Base-by-base conservation (phyloP, 2,888 invertebrate species). In the Melanchra persicariae region DNA sequence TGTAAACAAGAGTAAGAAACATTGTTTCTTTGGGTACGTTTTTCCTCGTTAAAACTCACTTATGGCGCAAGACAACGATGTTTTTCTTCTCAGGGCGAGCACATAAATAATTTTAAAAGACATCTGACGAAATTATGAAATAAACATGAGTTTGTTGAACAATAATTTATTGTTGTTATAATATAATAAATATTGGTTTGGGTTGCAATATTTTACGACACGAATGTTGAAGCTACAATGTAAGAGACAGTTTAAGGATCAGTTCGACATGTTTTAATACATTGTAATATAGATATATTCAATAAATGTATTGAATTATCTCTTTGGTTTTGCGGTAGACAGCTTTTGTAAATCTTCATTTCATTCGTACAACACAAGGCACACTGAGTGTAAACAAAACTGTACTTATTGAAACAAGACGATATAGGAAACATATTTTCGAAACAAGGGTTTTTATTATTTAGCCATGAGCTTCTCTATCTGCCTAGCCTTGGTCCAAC, bases 121-220 rank as follows among this genome's bases (percentile, higher is more conserved):
- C 83, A 80, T 81, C 49, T 75, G 75, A 84, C 59, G 74, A 81
- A 76, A 63, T 63, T 60, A 76, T 84, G 64, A 83, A 84, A 83
- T 74, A 84, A 70, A 67, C 74, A 84, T 84, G 85, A 85, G 71
- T 61, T 81, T 72, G 71, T 82, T 68, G 45, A 63, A 77, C 76
- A 74, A 83, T 81, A 81, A 82, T 83, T 80, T 80, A 81, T 80
- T 71, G 70, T 73, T 82, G 75, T 72, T 78, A 64, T 71, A 84
- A 66, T 82, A 67, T 61, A 77, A 83, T 81, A 82, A 80, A 82
- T 64, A 70, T 70, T 40, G 30, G 68, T 83, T 83, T 62, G 54
- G 66, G 59, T 40, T 43, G 69, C 68, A 51, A 76, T 85, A 72
- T 77, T 81, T 85, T 78, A 81, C 58, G 49, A 77, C 81, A 73